A percentile compares a stretch with the other conserved stretches of the same genome.
phyloP scores from a whole-genome alignment of 2,113 vertebrate species.

The Clupea harengus region DNA sequence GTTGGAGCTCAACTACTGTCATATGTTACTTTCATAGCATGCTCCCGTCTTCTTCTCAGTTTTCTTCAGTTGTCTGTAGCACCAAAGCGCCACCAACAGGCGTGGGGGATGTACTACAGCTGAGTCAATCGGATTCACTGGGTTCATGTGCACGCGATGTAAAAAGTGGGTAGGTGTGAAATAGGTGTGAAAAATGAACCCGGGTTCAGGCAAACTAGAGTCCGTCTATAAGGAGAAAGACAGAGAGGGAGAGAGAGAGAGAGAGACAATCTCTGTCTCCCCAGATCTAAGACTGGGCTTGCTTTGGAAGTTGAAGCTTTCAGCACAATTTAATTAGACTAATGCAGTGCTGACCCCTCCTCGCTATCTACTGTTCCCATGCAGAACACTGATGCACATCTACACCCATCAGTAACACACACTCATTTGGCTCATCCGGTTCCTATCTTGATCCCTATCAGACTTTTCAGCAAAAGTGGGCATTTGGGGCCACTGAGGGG shows the following conservation, averaged over 20 bases:
- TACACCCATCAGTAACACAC: slow-evolving; percentile 25
- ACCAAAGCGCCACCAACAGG: no score
- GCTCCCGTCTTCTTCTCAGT: no score
- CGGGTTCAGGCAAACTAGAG: no score
- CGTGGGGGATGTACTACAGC: no score
- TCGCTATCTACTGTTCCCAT: slow-evolving; percentile 18
- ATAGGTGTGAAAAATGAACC: no score
- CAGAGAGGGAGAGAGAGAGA: not conserved
- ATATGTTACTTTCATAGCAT: no score
- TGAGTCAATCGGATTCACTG: no score
- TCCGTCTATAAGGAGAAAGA: not conserved
- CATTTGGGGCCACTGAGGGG: not conserved
- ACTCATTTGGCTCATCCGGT: slow-evolving; percentile 21
- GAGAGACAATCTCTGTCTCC: not conserved
- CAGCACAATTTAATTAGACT: slow-evolving; percentile 44
- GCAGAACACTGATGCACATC: slow-evolving; percentile 25
- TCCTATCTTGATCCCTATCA: not conserved
- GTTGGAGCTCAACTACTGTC: no score
- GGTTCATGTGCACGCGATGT: no score
- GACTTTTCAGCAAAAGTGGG: not conserved
- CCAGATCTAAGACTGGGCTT: not conserved
- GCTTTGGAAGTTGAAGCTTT: slow-evolving; percentile 26
- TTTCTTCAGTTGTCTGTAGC: no score
- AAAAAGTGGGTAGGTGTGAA: no score
- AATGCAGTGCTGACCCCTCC: slow-evolving; percentile 2